Conservation (phyloP, 2,113 vertebrate genomes). For the Puntigrus tetrazona region DNA sequence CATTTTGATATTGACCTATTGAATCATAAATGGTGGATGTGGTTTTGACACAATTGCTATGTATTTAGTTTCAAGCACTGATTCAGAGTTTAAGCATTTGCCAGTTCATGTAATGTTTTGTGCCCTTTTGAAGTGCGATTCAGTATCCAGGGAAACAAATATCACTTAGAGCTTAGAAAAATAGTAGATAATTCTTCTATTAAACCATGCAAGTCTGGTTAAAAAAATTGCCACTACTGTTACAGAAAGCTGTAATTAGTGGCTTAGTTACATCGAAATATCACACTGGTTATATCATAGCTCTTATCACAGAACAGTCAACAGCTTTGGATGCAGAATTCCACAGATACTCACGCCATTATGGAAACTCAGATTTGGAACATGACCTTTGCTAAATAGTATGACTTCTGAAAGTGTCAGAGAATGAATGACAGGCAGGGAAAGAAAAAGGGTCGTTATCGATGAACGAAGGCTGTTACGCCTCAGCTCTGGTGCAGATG, state of each 20-base stretch:
- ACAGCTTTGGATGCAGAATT: not conserved
- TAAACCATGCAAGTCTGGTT: not conserved
- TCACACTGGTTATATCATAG: not conserved
- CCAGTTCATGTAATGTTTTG: not conserved
- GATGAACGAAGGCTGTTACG: not conserved
- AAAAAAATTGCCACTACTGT: not conserved
- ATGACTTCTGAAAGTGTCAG: conserved; percentile 1
- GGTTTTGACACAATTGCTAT: not conserved
- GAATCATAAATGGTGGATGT: not conserved
- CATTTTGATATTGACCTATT: not conserved
- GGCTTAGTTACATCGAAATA: not conserved
- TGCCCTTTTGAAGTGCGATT: not conserved
- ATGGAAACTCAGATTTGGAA: not conserved
- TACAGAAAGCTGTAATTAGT: conserved; percentile 14
- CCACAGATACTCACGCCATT: not conserved
- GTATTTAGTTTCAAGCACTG: not conserved
- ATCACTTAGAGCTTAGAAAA: not conserved
- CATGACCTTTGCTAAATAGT: not conserved
- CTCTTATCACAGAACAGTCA: conserved; percentile 13
- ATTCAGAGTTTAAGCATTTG: not conserved
- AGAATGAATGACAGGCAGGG: not conserved
- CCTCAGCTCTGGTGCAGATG: conserved; percentile 33
- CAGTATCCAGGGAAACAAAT: not conserved
- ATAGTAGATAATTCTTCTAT: not conserved
- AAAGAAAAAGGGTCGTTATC: not conserved